Evolutionary conservation across 2,113 vertebrate genomes (phyloP).

Genomic region (Mormoops blainvillei): DNA sequence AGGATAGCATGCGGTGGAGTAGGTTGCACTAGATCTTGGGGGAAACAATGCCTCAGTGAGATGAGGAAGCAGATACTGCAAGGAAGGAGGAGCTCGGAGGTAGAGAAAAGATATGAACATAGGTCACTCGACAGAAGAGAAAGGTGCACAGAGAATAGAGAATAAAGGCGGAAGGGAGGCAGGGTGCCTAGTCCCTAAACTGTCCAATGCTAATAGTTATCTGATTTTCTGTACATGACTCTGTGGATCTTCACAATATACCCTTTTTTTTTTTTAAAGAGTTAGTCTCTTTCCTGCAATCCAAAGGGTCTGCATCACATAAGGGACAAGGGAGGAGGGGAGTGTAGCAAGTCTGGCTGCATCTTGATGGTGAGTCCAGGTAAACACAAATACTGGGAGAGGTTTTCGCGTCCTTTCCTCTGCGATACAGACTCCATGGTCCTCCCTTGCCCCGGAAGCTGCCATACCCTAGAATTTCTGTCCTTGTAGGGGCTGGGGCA

Average conservation of each 20-base stretch:
- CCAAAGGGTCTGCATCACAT: not conserved
- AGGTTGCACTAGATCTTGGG: not conserved
- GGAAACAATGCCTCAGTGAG: not conserved
- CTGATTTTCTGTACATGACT: not conserved
- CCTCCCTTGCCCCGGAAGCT: not conserved
- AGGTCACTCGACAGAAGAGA: not conserved
- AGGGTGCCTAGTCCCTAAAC: not conserved
- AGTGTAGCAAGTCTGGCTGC: not conserved
- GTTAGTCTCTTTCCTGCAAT: not conserved
- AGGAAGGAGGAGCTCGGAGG: not conserved
- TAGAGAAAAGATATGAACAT: not conserved
- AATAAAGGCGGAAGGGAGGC: not conserved
- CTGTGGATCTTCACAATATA: not conserved
- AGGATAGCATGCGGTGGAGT: fast-evolving
- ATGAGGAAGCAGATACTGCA: not conserved
- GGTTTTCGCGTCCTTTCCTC: not conserved
- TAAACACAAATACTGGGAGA: not conserved
- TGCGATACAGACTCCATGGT: not conserved
- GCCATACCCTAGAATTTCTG: not conserved
- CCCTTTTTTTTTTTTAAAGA: not conserved
- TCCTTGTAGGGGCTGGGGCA: too few relatives aligned
- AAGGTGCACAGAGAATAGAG: not conserved
- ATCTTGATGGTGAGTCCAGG: not conserved
- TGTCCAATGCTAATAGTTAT: not conserved
- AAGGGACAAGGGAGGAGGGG: not conserved